Base-by-base conservation (phyloP, 2,113 vertebrate species). In the Eonycteris spelaea region DNA sequence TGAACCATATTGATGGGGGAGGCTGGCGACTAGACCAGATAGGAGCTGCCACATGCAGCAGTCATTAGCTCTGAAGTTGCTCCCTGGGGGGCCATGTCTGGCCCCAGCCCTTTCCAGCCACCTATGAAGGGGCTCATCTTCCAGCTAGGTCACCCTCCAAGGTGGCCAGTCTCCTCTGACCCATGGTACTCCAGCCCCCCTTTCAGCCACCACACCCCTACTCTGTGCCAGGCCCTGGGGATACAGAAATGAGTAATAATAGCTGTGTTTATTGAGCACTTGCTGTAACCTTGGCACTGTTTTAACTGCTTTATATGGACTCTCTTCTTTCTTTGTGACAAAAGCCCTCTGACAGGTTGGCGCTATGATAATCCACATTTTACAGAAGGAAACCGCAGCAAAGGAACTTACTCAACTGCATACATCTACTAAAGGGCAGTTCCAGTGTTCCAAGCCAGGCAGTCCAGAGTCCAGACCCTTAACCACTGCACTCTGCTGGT, bases 1-100 rank as follows among this genome's bases (percentile, higher is more conserved):
- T 98, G 98, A 98, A 98, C 97, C 98, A 98, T 97, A 98, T 98
- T 98, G 98, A 96, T 97, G 90, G 97, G 97, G 98, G 57, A 97
- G 97, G 96, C 86, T 97, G 97, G 97, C 35, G 79, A 96, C 91
- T 68, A 92, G 95, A 98, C 96, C 97, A 96, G 98, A 98, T 98
- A 98, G 79, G 61, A 98, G 97, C 97, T 97, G 94, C 96, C 96
- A 97, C 73, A 96, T 88, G 94, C 97, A 97, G 97, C 95, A 97
- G 97, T 96, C 98, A 97, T 97, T 98, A 98, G 97, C 97, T 98
- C 98, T 98, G 98, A 98, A 98, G 92, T 98, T 97, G 97, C 35
- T 92, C 93, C 55, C 70, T 57, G 8, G 86, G 70, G 65, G 59
- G 13, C 33, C 61, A 85, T 1, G 15, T 90, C 86, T 96, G n/a